Evolutionary conservation across 2,113 vertebrate species (phyloP).

Genomic region (Lethenteron reissneri): DNA sequence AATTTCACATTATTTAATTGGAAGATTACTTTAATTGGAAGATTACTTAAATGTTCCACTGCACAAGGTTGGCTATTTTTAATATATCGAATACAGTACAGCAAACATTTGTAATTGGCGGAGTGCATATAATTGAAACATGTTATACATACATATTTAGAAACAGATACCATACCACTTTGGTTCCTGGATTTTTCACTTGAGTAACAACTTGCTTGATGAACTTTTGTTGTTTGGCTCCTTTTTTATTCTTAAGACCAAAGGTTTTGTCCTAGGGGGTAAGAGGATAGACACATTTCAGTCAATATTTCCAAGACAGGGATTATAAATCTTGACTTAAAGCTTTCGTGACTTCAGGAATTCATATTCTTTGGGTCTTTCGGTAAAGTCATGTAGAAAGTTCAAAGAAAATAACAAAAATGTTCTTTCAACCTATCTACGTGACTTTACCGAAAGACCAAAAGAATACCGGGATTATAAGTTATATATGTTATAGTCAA

Average conservation of each 20-base stretch:
- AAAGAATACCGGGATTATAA: no score
- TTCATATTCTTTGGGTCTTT: no score
- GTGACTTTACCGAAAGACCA: no score
- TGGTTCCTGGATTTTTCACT: not conserved
- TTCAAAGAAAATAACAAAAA: no score
- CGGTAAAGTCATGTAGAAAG: no score
- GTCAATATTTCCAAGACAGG: not conserved
- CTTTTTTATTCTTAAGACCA: slow-evolving; percentile 94
- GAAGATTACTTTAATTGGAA: not conserved
- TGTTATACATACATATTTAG: not conserved
- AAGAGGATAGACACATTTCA: not conserved
- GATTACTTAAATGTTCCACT: not conserved
- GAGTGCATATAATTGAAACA: not conserved
- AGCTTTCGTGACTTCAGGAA: no score
- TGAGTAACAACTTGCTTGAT: slow-evolving; percentile 32
- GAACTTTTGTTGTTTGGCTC: slow-evolving; percentile 91
- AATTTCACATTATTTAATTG: not conserved
- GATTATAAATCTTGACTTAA: not conserved
- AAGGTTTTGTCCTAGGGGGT: slow-evolving; percentile 73
- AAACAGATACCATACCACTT: not conserved
- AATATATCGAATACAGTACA: not conserved
- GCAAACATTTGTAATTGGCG: not conserved
- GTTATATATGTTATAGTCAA: no score
- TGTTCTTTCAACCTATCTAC: no score
- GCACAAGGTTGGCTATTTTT: not conserved